phyloP scores from a whole-genome alignment of 2,888 invertebrate species.

The Belgica antarctica region DNA sequence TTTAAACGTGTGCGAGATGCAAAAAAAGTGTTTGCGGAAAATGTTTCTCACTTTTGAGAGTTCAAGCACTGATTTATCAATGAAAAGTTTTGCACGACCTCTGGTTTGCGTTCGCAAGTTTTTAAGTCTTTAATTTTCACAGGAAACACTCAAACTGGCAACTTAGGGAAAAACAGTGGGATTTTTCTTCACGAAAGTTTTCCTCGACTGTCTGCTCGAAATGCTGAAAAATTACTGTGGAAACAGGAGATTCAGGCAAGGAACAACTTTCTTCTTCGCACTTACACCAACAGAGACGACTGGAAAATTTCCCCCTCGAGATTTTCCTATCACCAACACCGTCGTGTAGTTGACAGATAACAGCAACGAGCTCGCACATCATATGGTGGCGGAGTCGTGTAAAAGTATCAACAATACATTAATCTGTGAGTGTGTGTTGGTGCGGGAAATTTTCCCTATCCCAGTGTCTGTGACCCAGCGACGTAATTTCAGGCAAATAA shows the following conservation, averaged over 20 bases:
- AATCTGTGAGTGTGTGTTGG: not conserved
- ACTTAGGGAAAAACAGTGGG: constrained; percentile 10
- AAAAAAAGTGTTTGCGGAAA: constrained; percentile 9
- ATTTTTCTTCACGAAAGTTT: not conserved
- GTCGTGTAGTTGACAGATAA: constrained; percentile 27
- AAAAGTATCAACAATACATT: constrained; percentile 42
- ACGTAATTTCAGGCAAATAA: constrained; percentile 21
- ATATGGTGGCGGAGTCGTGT: not conserved
- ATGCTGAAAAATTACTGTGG: constrained; percentile 38
- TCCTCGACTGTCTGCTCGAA: constrained; percentile 32
- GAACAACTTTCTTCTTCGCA: not conserved
- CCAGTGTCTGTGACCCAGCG: constrained; percentile 30
- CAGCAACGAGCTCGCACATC: constrained; percentile 18
- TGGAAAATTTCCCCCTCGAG: constrained; percentile 34
- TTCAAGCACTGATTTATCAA: not conserved
- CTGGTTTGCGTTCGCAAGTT: constrained; percentile 1
- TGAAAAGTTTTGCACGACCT: constrained; percentile 2
- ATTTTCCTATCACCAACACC: constrained; percentile 8
- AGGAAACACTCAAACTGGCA: constrained; percentile 11
- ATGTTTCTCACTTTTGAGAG: constrained; percentile 1
- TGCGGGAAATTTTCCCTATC: constrained; percentile 22
- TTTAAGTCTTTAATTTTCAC: constrained; percentile 1
- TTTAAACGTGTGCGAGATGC: constrained; percentile 16
- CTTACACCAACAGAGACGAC: no score
- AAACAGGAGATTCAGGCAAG: constrained; percentile 1